Evolutionary conservation across 2,797 vertebrate genomes (phyloP).

Genomic region (Chaetophractus vellerosus): DNA sequence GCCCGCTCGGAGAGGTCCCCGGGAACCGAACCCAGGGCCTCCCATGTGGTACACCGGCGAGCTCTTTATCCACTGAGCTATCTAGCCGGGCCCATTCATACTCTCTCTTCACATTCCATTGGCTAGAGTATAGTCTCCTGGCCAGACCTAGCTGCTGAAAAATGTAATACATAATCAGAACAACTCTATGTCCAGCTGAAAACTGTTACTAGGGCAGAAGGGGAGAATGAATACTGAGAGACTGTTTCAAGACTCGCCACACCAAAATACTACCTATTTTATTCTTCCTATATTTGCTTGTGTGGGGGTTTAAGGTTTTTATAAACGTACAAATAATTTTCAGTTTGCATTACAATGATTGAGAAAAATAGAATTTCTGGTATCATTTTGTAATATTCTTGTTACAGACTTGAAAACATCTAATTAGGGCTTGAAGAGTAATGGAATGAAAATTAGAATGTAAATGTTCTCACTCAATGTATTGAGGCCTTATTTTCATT

Average conservation of each 20-base stretch:
- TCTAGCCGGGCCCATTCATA: too few relatives aligned
- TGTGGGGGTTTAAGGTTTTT: constrained; percentile 52
- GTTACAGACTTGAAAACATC: constrained; percentile 45
- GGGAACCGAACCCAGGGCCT: too few relatives aligned
- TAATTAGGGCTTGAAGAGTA: constrained; percentile 36
- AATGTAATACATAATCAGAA: not conserved
- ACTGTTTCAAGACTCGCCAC: constrained; percentile 30
- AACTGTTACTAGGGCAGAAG: constrained; percentile 48
- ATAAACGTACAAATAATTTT: constrained; percentile 18
- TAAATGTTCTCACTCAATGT: constrained; percentile 19
- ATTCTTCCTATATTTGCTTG: constrained; percentile 31
- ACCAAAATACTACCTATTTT: not conserved
- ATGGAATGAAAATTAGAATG: constrained; percentile 12
- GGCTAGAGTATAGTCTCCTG: not conserved
- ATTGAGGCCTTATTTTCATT: constrained; percentile 23
- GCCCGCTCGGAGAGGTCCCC: too few relatives aligned
- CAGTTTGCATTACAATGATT: constrained; percentile 58
- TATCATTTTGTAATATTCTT: constrained; percentile 43
- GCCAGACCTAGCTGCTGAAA: not conserved
- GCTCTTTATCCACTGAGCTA: too few relatives aligned
- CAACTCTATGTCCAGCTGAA: not conserved
- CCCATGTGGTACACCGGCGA: too few relatives aligned
- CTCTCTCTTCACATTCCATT: too few relatives aligned
- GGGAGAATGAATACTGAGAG: constrained; percentile 1
- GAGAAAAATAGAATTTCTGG: constrained; percentile 12